Conservation (phyloP, 1,140 invertebrate genomes). For the Bilobella aurantiaca region DNA sequence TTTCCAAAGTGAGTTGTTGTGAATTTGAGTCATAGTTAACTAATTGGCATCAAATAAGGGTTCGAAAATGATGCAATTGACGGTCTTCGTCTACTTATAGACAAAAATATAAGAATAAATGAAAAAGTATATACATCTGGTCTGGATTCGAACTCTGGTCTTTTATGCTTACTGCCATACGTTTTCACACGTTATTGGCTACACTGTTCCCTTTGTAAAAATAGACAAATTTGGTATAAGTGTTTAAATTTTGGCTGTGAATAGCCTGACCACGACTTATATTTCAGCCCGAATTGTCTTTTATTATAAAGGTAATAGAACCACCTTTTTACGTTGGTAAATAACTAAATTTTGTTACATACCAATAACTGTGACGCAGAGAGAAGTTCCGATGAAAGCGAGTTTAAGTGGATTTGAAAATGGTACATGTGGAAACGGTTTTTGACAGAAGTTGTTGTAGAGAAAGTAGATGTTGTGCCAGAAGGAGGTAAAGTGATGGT, state of each 20-base stretch:
- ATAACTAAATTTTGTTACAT: background rate
- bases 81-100: no score
- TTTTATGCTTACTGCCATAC: no score
- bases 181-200: background rate
- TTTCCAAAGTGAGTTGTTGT: no score
- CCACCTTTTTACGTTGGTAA: background rate
- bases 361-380: slow-evolving; percentile 3
- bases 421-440: slow-evolving; percentile 1
- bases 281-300: background rate
- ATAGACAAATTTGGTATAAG: background rate
- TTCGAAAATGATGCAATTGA: no score
- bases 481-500: background rate
- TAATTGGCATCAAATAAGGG: no score
- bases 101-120: no score
- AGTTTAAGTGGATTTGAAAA: background rate
- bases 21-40: no score
- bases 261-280: background rate
- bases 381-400: background rate
- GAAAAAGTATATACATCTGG: no score
- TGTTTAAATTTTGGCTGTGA: background rate
- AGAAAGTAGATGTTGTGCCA: background rate
- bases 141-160: no score
- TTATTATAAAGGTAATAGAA: background rate
- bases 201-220: background rate
- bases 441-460: background rate